Conservation (phyloP, 92 coral and sea anemone species). For the Epizoanthus scotinus region DNA sequence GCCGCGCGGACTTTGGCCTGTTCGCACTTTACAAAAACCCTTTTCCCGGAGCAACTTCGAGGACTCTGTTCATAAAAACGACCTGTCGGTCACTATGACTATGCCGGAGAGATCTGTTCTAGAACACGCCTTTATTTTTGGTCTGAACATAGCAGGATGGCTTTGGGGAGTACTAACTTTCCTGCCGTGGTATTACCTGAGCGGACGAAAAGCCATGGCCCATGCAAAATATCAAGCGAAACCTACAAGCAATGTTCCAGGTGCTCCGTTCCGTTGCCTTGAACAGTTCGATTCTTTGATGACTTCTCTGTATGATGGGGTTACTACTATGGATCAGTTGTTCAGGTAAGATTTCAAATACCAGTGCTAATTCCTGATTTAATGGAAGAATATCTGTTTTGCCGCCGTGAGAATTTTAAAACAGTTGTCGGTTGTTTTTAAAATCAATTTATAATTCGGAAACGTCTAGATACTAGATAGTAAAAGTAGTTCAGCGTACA, state of each 20-base stretch:
- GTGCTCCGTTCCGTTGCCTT: constrained; percentile 85
- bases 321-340: constrained; percentile 91
- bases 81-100: constrained; percentile 43
- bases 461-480: too few relatives aligned
- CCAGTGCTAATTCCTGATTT: too few relatives aligned
- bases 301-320: constrained; percentile 81
- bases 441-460: too few relatives aligned
- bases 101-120: constrained; percentile 87
- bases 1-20: constrained; percentile 37
- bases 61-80: constrained; percentile 8
- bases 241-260: constrained; percentile 79
- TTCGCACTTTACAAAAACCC: constrained; percentile 22
- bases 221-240: constrained; percentile 77
- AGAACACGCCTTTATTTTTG: constrained; percentile 86
- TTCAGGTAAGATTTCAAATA: constrained; percentile 70
- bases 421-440: too few relatives aligned
- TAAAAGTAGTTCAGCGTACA: too few relatives aligned
- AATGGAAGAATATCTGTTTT: too few relatives aligned
- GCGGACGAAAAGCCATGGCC: constrained; percentile 77
- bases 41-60: background rate
- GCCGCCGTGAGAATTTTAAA: too few relatives aligned
- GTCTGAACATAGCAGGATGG: constrained; percentile 90
- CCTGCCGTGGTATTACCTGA: constrained; percentile 89
- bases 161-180: constrained; percentile 92
- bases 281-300: constrained; percentile 86